Base-by-base conservation (phyloP, 2,113 vertebrate genomes). In the Bufo gargarizans region DNA sequence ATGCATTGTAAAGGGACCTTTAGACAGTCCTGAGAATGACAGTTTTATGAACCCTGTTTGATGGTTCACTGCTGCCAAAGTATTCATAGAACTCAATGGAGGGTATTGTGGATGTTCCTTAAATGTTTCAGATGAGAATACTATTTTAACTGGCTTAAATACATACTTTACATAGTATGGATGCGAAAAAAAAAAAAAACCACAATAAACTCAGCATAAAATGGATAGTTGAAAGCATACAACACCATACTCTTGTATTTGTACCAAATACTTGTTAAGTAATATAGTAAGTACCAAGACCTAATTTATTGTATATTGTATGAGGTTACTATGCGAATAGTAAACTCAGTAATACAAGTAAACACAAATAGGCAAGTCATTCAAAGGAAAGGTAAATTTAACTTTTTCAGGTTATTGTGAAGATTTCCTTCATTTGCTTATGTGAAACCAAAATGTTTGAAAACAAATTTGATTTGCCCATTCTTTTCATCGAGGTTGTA, bases 381-480 rank as follows among this genome's bases (percentile, higher is more conserved):
- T 19, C n/a, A 76, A 19, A 20, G 50, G 4, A 59, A 59, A 74
- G 47, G 12, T 7, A 76, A n/a, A 74, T 81, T 19, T 1, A 43
- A 59, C 56, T 59, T 58, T 56, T 71, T 47, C 17, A 47, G 47
- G 63, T 9, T 83, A 67, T 45, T 47, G 13, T 85, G 50, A 59
- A 76, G 53, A 17, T 76, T 74, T 85, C 3, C n/a, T 76, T 56
- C 5, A 85, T 76, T 85, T 76, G 12, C 59, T 22, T 22, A 17
- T 55, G 13, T 56, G 43, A 71, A 85, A 85, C 63, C 33, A 47
- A 8, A 76, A 49, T 50, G 47, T 84, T 77, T 50, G 76, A 22
- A 77, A 86, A 86, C 50, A 19, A 10, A 22, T 87, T 71, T 71
- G 61, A 78, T 84, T 88, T 84, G 77, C 33, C 78, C 43, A 83